Conservation (phyloP, 1,140 invertebrate species). For the Ceratoteleas bidentatus region DNA sequence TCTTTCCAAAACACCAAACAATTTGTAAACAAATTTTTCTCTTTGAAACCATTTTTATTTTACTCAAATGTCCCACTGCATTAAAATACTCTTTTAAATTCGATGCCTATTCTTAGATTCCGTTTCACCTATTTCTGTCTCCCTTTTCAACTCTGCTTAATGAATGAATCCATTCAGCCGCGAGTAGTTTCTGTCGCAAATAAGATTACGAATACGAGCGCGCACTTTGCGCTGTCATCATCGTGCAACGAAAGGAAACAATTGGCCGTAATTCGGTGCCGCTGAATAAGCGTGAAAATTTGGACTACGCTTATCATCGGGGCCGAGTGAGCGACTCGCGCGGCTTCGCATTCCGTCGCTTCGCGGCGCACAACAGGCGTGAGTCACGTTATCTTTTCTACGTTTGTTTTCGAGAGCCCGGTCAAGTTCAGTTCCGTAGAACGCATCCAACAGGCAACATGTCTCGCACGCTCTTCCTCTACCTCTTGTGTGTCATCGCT, state of each 20-base stretch:
- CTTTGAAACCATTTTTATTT: no score
- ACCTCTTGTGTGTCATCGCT: background rate
- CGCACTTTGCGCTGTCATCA: slow-evolving; percentile 11
- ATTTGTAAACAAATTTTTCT: no score
- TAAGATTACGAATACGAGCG: slow-evolving; percentile 5
- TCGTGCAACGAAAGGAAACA: slow-evolving; percentile 4
- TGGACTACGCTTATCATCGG: background rate
- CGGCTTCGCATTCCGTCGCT: background rate
- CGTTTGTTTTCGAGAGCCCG: slow-evolving; percentile 8
- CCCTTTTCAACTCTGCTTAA: no score
- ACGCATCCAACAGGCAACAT: slow-evolving; percentile 11
- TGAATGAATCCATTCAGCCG: background rate
- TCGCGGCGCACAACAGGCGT: background rate
- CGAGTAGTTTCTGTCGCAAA: slow-evolving; percentile 12
- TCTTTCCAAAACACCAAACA: no score
- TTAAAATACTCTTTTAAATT: no score
- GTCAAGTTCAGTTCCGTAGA: slow-evolving; percentile 17
- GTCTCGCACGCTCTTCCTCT: background rate
- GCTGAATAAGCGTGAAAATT: slow-evolving; percentile 22
- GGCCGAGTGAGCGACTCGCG: background rate
- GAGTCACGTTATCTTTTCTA: slow-evolving; percentile 18
- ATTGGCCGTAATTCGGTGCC: background rate
- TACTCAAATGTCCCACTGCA: no score
- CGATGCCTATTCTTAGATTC: no score
- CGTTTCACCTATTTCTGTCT: no score